These are phyloP conservation scores for Synaphobranchus kaupii DNA, from an alignment of 2,797 vertebrate genomes.

Conservation along the genomic window DNA sequence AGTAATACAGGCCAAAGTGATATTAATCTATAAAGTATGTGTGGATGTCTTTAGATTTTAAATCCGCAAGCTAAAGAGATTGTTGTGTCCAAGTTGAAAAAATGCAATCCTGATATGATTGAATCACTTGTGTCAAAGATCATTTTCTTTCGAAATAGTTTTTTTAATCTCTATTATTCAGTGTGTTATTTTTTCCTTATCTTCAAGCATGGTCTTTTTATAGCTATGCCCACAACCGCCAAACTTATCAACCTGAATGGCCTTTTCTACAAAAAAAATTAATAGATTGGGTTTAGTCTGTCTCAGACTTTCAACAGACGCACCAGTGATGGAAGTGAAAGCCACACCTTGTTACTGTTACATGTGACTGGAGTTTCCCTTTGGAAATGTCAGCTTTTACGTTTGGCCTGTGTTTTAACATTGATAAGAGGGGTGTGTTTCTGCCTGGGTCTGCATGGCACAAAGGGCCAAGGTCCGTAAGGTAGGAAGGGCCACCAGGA, in stretches of 20 bases:
- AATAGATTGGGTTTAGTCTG: background rate
- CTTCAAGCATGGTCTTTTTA: background rate
- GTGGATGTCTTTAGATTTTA: background rate
- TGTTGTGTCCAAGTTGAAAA: background rate
- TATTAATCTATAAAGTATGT: background rate
- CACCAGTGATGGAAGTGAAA: background rate
- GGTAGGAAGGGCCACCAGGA: background rate
- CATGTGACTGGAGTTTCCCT: background rate
- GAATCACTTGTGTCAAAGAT: background rate
- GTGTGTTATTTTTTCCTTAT: constrained; percentile 6
- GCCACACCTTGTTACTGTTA: background rate
- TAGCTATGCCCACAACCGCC: too few species aligned
- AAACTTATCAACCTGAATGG: background rate
- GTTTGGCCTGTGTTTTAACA: background rate
- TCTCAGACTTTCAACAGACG: background rate
- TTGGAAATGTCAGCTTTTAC: background rate
- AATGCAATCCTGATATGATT: background rate
- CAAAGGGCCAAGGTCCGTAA: background rate
- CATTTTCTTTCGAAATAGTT: background rate
- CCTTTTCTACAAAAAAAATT: background rate
- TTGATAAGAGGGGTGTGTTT: background rate
- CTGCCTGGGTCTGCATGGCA: background rate
- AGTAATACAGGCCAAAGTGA: background rate
- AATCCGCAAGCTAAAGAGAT: background rate
- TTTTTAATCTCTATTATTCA: background rate